Percentiles rank a stretch among this genome's conserved stretches.
phyloP scores from a whole-genome alignment of 2,797 vertebrate species.

The Micropoecilia bifurca region DNA sequence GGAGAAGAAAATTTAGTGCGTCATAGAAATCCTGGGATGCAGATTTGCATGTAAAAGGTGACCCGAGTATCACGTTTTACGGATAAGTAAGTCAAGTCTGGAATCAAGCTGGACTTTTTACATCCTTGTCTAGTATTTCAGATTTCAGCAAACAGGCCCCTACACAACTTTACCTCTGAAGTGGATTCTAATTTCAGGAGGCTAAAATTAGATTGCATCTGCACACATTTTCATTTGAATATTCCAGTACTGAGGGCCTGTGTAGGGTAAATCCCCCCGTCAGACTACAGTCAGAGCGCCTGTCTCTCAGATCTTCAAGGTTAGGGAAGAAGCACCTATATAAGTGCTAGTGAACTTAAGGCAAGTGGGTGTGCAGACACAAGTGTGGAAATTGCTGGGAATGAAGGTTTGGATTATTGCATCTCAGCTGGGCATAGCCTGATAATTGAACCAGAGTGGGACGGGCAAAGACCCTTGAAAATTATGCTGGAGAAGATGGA shows the following conservation, averaged over 20 bases:
- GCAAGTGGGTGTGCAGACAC: conserved; percentile 74
- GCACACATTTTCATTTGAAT: conserved; percentile 32
- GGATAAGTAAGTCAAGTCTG: background rate
- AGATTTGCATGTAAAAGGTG: conserved; percentile 4
- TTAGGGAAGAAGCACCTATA: conserved; percentile 72
- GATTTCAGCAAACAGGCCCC: conserved; percentile 10
- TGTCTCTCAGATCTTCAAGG: conserved; percentile 76
- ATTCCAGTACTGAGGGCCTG: conserved; percentile 10
- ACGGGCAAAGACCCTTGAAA: conserved; percentile 75
- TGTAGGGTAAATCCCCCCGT: conserved; percentile 64
- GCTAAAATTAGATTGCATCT: conserved; percentile 27
- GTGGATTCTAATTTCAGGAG: conserved; percentile 30
- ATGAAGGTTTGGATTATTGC: conserved; percentile 87
- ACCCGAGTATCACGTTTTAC: background rate
- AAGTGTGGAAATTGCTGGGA: conserved; percentile 85
- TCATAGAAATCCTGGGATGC: no score
- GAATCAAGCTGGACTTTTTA: background rate
- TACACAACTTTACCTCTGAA: conserved; percentile 7
- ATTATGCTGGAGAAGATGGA: conserved; percentile 72
- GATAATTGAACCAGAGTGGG: conserved; percentile 80
- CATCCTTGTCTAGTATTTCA: background rate
- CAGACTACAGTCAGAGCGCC: conserved; percentile 58
- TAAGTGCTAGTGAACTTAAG: conserved; percentile 82
- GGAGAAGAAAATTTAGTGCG: background rate
- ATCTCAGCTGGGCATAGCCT: conserved; percentile 82